A percentile compares a stretch with the other conserved stretches of the same genome.
Conservation (phyloP, 2,888 invertebrate genomes). For the Mythimna pallens region DNA sequence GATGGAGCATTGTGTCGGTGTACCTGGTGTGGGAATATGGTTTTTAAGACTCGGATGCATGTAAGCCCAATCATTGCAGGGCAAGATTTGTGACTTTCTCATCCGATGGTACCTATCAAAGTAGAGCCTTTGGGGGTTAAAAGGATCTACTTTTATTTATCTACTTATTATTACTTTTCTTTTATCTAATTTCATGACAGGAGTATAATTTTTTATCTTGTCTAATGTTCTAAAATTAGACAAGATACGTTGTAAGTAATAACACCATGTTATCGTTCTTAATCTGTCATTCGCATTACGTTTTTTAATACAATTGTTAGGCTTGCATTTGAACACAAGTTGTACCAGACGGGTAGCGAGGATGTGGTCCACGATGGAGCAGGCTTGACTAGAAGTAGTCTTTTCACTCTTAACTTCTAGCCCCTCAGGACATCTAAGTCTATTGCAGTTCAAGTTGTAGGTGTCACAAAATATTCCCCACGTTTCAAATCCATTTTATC, state of each 20-base stretch:
- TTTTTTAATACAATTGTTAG: neutral
- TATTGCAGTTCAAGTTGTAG: neutral
- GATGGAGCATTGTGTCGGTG: slow-evolving; percentile 96
- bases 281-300: too few relatives aligned
- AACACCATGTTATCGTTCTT: too few relatives aligned
- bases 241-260: too few relatives aligned
- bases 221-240: too few relatives aligned
- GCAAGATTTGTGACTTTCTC: neutral
- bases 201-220: too few relatives aligned
- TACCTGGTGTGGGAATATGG: slow-evolving; percentile 90
- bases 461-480: neutral
- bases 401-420: neutral
- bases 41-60: neutral
- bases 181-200: too few relatives aligned
- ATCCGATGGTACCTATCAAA: neutral
- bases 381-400: neutral
- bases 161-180: too few relatives aligned
- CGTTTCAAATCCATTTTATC: neutral
- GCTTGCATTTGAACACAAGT: neutral
- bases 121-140: neutral
- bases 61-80: neutral
- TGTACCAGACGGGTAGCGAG: neutral
- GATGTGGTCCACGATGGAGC: neutral
- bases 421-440: neutral
- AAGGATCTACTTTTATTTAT: too few relatives aligned